Evolutionary conservation across 2,888 invertebrate genomes (phyloP).

Genomic region (Plebejus anna): DNA sequence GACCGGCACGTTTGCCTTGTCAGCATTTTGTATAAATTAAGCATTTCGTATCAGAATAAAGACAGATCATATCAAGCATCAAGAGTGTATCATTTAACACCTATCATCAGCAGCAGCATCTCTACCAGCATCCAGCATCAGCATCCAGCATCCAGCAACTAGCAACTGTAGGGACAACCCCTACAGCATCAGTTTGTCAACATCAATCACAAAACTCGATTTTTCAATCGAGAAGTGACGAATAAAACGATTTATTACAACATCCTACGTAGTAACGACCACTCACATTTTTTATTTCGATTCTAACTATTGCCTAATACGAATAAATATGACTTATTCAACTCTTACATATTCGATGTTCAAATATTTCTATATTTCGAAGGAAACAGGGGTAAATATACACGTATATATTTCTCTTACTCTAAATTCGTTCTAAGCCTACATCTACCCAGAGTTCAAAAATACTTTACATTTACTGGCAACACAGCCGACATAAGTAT

Average conservation of each 20-base stretch:
- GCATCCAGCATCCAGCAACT: too few species aligned
- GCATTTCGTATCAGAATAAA: too few species aligned
- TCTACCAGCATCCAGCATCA: too few species aligned
- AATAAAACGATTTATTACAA: neutral
- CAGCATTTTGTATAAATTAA: too few species aligned
- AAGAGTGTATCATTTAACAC: too few species aligned
- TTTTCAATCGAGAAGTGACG: neutral
- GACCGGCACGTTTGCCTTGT: too few species aligned
- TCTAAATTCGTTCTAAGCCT: conserved; percentile 42
- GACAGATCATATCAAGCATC: too few species aligned
- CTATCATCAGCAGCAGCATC: too few species aligned
- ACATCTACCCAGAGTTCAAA: conserved; percentile 55
- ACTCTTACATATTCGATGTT: conserved; percentile 34
- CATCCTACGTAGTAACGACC: neutral
- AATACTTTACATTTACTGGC: conserved; percentile 44
- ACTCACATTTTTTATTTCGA: conserved; percentile 10
- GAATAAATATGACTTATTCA: conserved; percentile 9
- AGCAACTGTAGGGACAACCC: too few species aligned
- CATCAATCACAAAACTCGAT: neutral
- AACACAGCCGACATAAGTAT: conserved; percentile 34
- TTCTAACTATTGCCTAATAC: conserved; percentile 13
- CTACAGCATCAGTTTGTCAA: neutral
- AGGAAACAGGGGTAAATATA: conserved; percentile 19
- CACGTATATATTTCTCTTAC: conserved; percentile 28
- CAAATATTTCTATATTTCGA: conserved; percentile 18